These are phyloP conservation scores for Pangasianodon gigas DNA, from an alignment of 2,113 vertebrate genomes.

Conservation along the genomic window DNA sequence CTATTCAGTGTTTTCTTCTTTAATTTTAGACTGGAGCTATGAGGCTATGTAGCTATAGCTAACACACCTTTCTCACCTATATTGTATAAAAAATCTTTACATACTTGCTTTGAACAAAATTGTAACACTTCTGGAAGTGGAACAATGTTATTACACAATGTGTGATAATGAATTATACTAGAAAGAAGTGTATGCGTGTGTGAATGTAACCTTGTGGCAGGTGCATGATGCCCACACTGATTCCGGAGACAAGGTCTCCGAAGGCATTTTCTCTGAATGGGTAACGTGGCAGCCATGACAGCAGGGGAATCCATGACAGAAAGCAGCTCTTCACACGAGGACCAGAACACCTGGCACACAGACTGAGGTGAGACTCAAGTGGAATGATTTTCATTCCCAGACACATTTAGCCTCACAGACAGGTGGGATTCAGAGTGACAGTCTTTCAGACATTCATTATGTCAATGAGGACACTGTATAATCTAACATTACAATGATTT, in stretches of 20 bases:
- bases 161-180: neutral
- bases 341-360: constrained; percentile 74
- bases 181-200: neutral
- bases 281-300: constrained; percentile 87
- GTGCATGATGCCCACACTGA: constrained; percentile 94
- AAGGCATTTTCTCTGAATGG: constrained; percentile 80
- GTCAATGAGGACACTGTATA: neutral
- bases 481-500: neutral
- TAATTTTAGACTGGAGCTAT: neutral
- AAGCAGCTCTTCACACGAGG: constrained; percentile 70
- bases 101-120: neutral
- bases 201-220: constrained; percentile 80
- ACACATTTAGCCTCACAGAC: neutral
- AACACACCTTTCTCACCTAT: neutral
- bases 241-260: constrained; percentile 83
- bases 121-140: neutral
- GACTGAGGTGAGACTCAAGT: neutral
- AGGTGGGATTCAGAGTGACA: neutral
- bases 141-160: neutral
- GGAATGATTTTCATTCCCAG: neutral
- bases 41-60: neutral
- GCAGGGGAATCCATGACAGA: constrained; percentile 75
- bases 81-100: too few species aligned
- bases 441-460: neutral
- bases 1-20: neutral